Base-by-base conservation (phyloP, 2,888 invertebrate genomes). In the Caenorhabditis sulstoni region DNA sequence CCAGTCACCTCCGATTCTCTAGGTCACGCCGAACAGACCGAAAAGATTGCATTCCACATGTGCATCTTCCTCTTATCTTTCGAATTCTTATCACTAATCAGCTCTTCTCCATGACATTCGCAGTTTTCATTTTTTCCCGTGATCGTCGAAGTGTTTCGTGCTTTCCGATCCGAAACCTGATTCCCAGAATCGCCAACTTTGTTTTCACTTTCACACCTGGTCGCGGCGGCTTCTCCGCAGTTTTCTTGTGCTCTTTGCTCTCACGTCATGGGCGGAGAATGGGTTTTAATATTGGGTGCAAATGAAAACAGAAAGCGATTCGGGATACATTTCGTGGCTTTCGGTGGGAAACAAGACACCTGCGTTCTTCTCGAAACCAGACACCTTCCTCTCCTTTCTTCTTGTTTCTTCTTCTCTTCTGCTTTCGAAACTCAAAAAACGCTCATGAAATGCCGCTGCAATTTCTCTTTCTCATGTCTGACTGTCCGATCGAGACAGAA, bases 291-390 rank as follows among this genome's bases (percentile, higher is more conserved):
- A 65, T 39, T 29, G 3, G 29, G 3, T 3, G 29, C 50, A 64
- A 52, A 20, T 39, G 22, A n/a, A 37, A 44, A 44, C 37, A 52
- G 44, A 49, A 18, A 9, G 29, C 52, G 18, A 22, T 18, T 39
- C 44, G 53, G 53, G 52, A 35, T n/a, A 23, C 53, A 52, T 65
- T 53, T 18, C 37, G n/a, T 22, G 16, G 45, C n/a, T n/a, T 49
- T 62, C 39, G 22, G 45, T n/a, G 22, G 18, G 29, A 23, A 37
- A 29, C 37, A 50, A 20, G 50, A 59, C 41, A 35, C 39, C 44
- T 59, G 59, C 35, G 50, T 53, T 61, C 53, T 70, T 29, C 23
- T 70, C 59, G 70, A 62, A 70, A 70, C 70, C 70, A 70, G 70
- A 70, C 61, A 70, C 70, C 47, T 16, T 66, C 49, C 57, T 12